Evolutionary conservation across 53 echinoderm and acorn worm genomes (phyloP).

Genomic region (Mesocentrotus franciscanus): DNA sequence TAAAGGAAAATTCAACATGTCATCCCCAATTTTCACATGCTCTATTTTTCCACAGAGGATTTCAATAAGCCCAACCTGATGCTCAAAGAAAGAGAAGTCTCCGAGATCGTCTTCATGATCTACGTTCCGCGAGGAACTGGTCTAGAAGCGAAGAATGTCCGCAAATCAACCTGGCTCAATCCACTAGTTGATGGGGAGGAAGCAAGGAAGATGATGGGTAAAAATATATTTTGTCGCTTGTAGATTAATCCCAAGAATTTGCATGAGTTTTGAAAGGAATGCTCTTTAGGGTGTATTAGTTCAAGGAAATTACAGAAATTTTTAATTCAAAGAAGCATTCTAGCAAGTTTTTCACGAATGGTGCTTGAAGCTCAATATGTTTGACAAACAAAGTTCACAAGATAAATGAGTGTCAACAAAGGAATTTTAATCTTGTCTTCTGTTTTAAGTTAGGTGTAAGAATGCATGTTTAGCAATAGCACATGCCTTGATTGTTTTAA

Average conservation of each 20-base stretch:
- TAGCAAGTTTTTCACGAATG: no score
- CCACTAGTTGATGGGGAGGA: constrained; percentile 94
- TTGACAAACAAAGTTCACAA: no score
- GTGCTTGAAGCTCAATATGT: no score
- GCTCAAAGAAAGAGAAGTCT: constrained; percentile 85
- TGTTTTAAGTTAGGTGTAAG: no score
- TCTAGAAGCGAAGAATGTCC: constrained; percentile 75
- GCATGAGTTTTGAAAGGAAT: neutral
- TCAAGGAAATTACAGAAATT: no score
- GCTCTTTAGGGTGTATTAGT: no score
- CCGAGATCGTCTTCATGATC: constrained; percentile 93
- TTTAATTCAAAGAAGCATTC: no score
- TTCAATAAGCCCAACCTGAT: constrained; percentile 75
- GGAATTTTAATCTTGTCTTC: no score
- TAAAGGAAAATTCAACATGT: neutral
- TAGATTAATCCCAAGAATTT: neutral
- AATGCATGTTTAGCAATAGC: no score
- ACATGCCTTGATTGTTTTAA: no score
- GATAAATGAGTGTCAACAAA: no score
- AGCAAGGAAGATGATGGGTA: constrained; percentile 90
- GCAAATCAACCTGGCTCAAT: constrained; percentile 97
- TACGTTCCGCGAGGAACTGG: constrained; percentile 88
- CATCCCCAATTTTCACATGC: neutral
- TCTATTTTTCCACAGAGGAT: constrained; percentile 73
- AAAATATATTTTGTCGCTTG: neutral